Conservation (phyloP, 2,888 invertebrate genomes). For the Lasius platythorax region DNA sequence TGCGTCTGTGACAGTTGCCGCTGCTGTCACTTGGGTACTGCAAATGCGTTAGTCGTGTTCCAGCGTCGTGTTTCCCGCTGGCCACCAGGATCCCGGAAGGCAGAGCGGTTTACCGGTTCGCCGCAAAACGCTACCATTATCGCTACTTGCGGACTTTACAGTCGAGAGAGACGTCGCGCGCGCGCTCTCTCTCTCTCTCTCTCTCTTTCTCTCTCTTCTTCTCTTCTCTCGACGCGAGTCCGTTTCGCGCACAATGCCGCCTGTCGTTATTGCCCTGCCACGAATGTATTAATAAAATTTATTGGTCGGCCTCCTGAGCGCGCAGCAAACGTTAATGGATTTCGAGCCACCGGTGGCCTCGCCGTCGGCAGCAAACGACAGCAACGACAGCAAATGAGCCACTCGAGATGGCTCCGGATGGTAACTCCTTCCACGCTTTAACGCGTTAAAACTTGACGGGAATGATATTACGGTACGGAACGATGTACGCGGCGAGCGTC, state of each 20-base stretch:
- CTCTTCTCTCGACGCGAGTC: conserved; percentile 5
- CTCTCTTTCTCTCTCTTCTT: not conserved
- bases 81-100: conserved; percentile 78
- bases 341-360: conserved; percentile 79
- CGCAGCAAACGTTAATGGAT: conserved; percentile 82
- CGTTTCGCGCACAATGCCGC: conserved; percentile 71
- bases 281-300: conserved; percentile 85
- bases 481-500: conserved; percentile 53
- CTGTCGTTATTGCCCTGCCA: conserved; percentile 81
- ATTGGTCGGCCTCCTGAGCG: conserved; percentile 80
- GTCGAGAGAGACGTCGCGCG: conserved; percentile 43
- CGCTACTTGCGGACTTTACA: conserved; percentile 77
- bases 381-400: conserved; percentile 73
- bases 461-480: conserved; percentile 68
- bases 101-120: conserved; percentile 71
- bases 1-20: conserved; percentile 65
- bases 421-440: conserved; percentile 72
- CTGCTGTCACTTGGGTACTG: conserved; percentile 68
- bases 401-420: conserved; percentile 67
- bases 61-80: conserved; percentile 52
- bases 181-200: not conserved
- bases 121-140: conserved; percentile 78
- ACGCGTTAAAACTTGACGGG: conserved; percentile 72
- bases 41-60: conserved; percentile 76
- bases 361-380: conserved; percentile 74